Conservation (phyloP, 2,888 invertebrate species). For the Petrolisthes manimaculis region DNA sequence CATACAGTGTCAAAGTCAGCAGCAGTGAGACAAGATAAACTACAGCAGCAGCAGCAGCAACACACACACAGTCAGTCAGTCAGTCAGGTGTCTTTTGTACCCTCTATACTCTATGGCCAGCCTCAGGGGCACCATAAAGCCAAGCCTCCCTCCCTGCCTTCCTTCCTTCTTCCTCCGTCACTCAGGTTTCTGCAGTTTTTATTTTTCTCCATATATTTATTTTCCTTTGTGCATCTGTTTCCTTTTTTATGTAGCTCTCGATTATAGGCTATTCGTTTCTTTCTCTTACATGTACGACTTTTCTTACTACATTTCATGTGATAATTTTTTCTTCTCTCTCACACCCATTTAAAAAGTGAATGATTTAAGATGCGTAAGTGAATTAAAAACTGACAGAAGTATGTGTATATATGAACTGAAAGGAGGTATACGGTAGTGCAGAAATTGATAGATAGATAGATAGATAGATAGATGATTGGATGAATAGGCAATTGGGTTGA, state of each 20-base stretch:
- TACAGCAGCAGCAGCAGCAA: neutral
- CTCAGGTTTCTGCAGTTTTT: neutral
- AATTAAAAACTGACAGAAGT: too few relatives aligned
- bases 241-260: neutral
- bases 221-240: neutral
- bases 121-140: slow-evolving; percentile 18
- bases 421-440: too few relatives aligned
- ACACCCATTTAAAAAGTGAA: too few relatives aligned
- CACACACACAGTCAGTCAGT: too few relatives aligned
- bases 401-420: too few relatives aligned
- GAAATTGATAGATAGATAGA: too few relatives aligned
- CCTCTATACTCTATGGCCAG: neutral
- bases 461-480: too few relatives aligned
- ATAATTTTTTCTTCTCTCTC: neutral
- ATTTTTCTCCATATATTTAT: neutral
- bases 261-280: neutral
- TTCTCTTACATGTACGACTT: neutral
- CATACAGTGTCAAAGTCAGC: neutral
- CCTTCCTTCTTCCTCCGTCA: neutral
- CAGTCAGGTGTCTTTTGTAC: neutral
- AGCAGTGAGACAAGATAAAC: neutral
- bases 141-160: slow-evolving; percentile 7
- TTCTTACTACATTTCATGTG: neutral
- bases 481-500: too few relatives aligned
- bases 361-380: too few relatives aligned